phyloP scores from a whole-genome alignment of 2,888 invertebrate species.

The Acleris holmiana region DNA sequence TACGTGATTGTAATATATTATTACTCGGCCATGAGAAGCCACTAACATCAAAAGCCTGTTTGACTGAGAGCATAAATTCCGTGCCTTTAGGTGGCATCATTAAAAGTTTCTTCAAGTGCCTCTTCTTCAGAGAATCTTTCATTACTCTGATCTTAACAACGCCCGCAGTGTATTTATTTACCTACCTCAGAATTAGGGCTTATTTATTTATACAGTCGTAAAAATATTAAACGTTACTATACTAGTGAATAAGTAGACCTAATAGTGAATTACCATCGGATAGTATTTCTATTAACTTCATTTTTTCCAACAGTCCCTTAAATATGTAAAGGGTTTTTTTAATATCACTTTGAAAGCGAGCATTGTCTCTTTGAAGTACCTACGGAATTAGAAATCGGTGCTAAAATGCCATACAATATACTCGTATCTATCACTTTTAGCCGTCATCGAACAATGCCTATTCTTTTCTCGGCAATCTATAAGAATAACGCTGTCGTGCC shows the following conservation, averaged over 20 bases:
- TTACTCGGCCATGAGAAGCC: too few relatives aligned
- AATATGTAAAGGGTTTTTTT: not conserved
- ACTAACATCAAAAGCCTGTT: not conserved
- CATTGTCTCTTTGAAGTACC: conserved; percentile 10
- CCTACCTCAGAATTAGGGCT: not conserved
- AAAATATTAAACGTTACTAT: too few relatives aligned
- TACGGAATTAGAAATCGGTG: conserved; percentile 33
- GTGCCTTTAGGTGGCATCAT: conserved; percentile 20
- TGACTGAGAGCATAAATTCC: not conserved
- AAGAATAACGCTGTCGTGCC: conserved; percentile 19
- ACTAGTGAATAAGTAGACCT: too few relatives aligned
- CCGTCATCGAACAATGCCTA: conserved; percentile 31
- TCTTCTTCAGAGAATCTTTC: conserved; percentile 16
- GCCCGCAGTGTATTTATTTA: not conserved
- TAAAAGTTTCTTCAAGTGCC: conserved; percentile 25
- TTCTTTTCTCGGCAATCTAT: conserved; percentile 34
- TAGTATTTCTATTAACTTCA: not conserved
- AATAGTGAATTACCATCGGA: not conserved
- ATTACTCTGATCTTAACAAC: conserved; percentile 5
- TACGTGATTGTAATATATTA: too few relatives aligned
- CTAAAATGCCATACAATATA: conserved; percentile 22
- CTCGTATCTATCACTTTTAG: conserved; percentile 20
- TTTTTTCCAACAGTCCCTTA: too few relatives aligned
- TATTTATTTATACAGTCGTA: not conserved
- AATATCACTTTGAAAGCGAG: conserved; percentile 3